Percentiles rank a stretch among this genome's conserved stretches.
Evolutionary conservation across 2,113 vertebrate species (phyloP).

Genomic region (Vidua chalybeata): DNA sequence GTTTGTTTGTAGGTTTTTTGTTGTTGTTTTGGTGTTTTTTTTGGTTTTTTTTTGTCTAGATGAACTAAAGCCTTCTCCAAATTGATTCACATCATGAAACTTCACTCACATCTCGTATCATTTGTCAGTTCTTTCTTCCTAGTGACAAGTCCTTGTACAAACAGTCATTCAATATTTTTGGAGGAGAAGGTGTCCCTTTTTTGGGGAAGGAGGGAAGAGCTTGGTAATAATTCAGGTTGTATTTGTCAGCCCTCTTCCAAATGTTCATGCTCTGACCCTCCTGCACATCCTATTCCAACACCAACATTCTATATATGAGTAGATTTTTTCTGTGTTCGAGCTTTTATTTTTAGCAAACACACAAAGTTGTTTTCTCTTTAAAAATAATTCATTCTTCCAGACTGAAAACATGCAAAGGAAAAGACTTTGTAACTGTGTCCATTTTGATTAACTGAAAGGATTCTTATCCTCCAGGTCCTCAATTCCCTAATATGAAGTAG

Average conservation of each 20-base stretch:
- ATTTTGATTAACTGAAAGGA: neutral
- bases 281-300: neutral
- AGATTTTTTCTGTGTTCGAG: neutral
- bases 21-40: neutral
- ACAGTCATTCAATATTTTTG: neutral
- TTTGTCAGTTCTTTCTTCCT: neutral
- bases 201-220: neutral
- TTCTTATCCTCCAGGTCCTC: neutral
- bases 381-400: neutral
- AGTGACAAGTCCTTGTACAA: neutral
- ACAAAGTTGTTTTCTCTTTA: neutral
- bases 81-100: neutral
- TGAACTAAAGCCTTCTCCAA: neutral
- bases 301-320: accelerated
- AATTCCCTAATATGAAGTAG: neutral
- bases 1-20: neutral
- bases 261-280: neutral
- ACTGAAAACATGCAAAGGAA: neutral
- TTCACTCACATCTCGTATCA: neutral
- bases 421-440: neutral
- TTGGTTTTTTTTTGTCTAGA: neutral
- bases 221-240: neutral
- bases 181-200: neutral
- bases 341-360: neutral
- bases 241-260: neutral